These are phyloP conservation scores for Cottoperca gobio DNA, from an alignment of 2,797 vertebrate species.

Conservation along the genomic window DNA sequence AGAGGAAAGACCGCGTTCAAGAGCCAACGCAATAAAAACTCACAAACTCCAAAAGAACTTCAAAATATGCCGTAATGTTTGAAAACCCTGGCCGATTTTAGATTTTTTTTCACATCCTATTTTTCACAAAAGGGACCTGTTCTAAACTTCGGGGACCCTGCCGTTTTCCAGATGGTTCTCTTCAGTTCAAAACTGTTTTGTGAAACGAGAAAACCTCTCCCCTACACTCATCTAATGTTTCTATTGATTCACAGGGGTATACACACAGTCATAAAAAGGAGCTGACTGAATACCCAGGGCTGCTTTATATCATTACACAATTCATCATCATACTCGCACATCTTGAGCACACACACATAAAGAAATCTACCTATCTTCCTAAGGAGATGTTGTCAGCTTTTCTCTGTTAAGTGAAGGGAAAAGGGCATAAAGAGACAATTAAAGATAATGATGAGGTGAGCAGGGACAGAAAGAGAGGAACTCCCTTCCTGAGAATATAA, in stretches of 20 bases:
- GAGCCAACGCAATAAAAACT: slow-evolving; percentile 87
- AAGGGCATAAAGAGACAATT: slow-evolving; percentile 60
- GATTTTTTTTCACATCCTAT: slow-evolving; percentile 75
- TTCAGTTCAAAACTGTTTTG: slow-evolving; percentile 76
- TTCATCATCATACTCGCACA: slow-evolving; percentile 65
- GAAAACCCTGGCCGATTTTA: slow-evolving; percentile 79
- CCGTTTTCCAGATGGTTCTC: slow-evolving; percentile 87
- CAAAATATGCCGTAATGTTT: slow-evolving; percentile 87
- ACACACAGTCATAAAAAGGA: slow-evolving; percentile 68
- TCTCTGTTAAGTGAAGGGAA: slow-evolving; percentile 55
- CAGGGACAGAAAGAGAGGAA: slow-evolving; percentile 62
- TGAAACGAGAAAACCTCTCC: slow-evolving; percentile 76
- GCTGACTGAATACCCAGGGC: slow-evolving; percentile 73
- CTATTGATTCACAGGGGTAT: slow-evolving; percentile 76
- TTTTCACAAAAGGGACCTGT: slow-evolving; percentile 86
- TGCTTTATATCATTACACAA: slow-evolving; percentile 79
- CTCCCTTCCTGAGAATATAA: slow-evolving; percentile 66
- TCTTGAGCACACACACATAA: background rate
- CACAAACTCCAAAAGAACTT: slow-evolving; percentile 83
- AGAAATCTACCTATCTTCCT: slow-evolving; percentile 37
- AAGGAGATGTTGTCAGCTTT: slow-evolving; percentile 62
- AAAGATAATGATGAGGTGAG: slow-evolving; percentile 67
- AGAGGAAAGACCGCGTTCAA: slow-evolving; percentile 80
- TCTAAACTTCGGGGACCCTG: slow-evolving; percentile 75
- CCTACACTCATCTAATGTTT: slow-evolving; percentile 76